phyloP scores from a whole-genome alignment of 2,797 vertebrate genomes.

The Acridotheres tristis region DNA sequence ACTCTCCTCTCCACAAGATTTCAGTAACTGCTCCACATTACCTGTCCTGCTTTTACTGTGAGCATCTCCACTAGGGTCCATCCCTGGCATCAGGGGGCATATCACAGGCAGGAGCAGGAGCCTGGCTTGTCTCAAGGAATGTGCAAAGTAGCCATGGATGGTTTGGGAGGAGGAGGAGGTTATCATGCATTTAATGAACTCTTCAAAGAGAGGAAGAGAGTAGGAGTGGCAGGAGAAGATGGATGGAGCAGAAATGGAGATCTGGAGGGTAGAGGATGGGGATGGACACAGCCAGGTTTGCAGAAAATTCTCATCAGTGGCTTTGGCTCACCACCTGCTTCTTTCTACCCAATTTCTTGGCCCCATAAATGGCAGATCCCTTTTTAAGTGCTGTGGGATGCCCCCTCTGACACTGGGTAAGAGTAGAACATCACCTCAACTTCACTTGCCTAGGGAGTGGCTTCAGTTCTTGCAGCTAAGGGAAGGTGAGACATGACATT shows the following conservation, averaged over 20 bases:
- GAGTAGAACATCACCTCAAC: background rate
- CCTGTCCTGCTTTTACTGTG: background rate
- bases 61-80: background rate
- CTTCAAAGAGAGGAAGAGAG: background rate
- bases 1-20: background rate
- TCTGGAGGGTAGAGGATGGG: background rate
- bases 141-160: background rate
- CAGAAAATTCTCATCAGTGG: background rate
- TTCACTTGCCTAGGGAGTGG: background rate
- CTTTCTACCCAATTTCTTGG: background rate
- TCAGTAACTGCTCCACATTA: background rate
- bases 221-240: background rate
- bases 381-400: background rate
- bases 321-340: background rate
- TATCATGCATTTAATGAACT: constrained; percentile 1
- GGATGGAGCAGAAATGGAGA: background rate
- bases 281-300: background rate
- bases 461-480: background rate
- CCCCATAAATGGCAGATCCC: background rate
- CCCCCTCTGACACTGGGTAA: background rate
- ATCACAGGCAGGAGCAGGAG: background rate
- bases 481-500: background rate
- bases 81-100: accelerated
- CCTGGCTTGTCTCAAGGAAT: background rate
- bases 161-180: background rate